These are phyloP conservation scores for Adrianichthys oophorus DNA, from an alignment of 2,797 vertebrate species.

Conservation along the genomic window DNA sequence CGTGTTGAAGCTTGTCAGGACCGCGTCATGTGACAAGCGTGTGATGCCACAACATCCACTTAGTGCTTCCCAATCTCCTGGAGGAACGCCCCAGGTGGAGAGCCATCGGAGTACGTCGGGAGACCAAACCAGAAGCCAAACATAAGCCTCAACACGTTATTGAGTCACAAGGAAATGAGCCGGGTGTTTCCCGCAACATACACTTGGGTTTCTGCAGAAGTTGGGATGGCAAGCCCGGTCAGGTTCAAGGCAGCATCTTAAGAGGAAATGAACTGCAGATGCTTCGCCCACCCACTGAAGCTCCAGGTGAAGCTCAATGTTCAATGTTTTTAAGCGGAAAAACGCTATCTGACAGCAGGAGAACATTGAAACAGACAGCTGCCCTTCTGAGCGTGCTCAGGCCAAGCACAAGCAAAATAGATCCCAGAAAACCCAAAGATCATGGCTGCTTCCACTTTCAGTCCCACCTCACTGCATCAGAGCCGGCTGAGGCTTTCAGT, in stretches of 20 bases:
- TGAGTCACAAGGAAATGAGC: conserved; percentile 12
- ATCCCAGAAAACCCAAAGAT: too few species aligned
- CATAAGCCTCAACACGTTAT: conserved; percentile 2
- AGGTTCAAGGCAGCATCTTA: not conserved
- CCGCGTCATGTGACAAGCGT: conserved; percentile 46
- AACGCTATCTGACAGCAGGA: too few species aligned
- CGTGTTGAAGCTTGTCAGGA: conserved; percentile 24
- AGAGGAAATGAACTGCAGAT: too few species aligned
- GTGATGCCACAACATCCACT: conserved; percentile 48
- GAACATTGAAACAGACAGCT: too few species aligned
- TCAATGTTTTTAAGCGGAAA: too few species aligned
- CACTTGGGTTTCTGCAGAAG: not conserved
- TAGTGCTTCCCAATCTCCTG: conserved; percentile 51
- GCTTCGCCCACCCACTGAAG: too few species aligned
- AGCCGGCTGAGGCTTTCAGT: too few species aligned
- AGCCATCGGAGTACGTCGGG: conserved; percentile 39
- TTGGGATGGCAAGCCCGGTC: not conserved
- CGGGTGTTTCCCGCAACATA: not conserved
- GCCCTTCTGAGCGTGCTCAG: too few species aligned
- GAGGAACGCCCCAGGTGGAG: conserved; percentile 26
- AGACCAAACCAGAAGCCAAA: conserved; percentile 8
- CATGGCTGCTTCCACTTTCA: too few species aligned
- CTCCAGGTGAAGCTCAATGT: too few species aligned
- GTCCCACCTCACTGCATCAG: too few species aligned
- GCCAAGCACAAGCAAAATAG: too few species aligned